Base-by-base conservation (phyloP, 2,113 vertebrate genomes). In the Solea solea region DNA sequence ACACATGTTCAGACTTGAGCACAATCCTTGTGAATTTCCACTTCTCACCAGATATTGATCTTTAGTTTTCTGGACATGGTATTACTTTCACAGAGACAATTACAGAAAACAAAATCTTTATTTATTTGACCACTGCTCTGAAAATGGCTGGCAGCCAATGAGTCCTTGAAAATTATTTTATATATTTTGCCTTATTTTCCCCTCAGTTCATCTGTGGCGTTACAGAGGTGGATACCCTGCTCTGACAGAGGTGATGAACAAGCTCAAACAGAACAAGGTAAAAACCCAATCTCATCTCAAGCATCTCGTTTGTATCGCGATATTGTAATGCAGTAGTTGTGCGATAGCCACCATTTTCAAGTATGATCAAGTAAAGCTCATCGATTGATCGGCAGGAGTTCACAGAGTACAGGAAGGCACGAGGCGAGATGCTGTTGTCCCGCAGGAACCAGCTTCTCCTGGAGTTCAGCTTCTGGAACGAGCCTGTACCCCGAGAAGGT, bases 391-490 rank as follows among this genome's bases (percentile, higher is more conserved):
- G 28, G 14, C 76, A 99, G 96, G 95, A 96, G 45, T 98, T 98
- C 87, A 92, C 89, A 8, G 93, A 90, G 54, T 98, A 97, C 85
- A 95, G 96, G 69, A 96, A 96, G 76, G 95, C 94, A 67, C 93
- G 97, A 42, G 95, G 95, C 0, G 93, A 95, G 92, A 99, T 98
- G 97, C 94, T 99, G 65, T 81, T 98, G 39, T 98, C 97, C 0
- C 94, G 97, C 64, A 95, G 94, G 86, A 99, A 99, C 78, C 97
- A 99, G 67, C 91, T 99, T 2, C 87, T 99, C 14, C 67, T 99
- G 88, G 97, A 98, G 85, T 98, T 99, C 85, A 98, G 97, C 78
- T 98, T 98, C 92, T 98, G 97, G 96, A 98, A 98, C 16, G 97
- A 99, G 58, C 97, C 97, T 0, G 69, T 94, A 2, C 95, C 96